These are phyloP conservation scores for Macrobrachium rosenbergii DNA, from an alignment of 1,140 invertebrate species.

Conservation along the genomic window DNA sequence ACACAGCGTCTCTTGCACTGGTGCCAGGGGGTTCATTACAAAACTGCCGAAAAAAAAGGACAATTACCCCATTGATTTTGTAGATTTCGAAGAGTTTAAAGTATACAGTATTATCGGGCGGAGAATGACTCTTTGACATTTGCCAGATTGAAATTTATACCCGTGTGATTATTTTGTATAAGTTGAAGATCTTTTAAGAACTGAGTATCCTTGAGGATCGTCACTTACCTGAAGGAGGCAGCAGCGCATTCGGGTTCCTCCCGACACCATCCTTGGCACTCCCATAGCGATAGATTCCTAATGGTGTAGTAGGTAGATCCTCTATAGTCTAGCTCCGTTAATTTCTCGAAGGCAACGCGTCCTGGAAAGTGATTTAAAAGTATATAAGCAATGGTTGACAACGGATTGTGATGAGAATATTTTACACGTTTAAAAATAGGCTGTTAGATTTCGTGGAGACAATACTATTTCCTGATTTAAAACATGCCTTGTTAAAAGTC, in stretches of 20 bases:
- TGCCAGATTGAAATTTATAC: no score
- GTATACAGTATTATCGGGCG: no score
- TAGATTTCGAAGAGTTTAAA: no score
- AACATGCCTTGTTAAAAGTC: no score
- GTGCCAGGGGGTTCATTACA: slow-evolving; percentile 85
- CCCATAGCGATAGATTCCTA: slow-evolving; percentile 90
- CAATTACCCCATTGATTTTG: background rate
- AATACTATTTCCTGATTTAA: no score
- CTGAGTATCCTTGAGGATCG: background rate
- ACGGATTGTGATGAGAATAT: no score
- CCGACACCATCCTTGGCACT: slow-evolving; percentile 94
- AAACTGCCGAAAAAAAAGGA: slow-evolving; percentile 44
- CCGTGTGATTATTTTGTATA: no score
- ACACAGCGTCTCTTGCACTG: slow-evolving; percentile 92
- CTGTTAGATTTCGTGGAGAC: no score
- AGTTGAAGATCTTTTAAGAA: no score
- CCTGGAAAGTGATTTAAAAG: slow-evolving; percentile 15
- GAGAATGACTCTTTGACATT: no score
- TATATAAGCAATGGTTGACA: background rate
- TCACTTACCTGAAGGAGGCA: slow-evolving; percentile 81
- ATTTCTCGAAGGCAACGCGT: slow-evolving; percentile 85
- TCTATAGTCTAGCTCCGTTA: slow-evolving; percentile 91
- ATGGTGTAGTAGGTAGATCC: slow-evolving; percentile 94
- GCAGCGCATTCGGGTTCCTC: slow-evolving; percentile 92
- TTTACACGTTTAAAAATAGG: no score